Evolutionary conservation across 2,113 vertebrate genomes (phyloP).

Genomic region (Microtus richardsoni): DNA sequence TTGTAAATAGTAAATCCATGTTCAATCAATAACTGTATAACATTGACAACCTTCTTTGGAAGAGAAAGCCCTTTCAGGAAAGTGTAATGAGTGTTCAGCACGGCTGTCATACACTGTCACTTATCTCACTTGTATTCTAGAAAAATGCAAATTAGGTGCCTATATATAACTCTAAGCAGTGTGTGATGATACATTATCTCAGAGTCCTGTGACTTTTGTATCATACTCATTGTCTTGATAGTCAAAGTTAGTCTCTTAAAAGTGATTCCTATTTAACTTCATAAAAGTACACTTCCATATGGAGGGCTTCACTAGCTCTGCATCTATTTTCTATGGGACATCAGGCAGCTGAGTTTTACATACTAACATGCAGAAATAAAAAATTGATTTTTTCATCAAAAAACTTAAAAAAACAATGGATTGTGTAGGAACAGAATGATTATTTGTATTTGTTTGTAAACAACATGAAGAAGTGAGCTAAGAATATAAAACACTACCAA

Average conservation of each 20-base stretch:
- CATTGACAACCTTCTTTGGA: slow-evolving; percentile 18
- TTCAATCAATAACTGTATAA: neutral
- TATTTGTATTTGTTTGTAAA: slow-evolving; percentile 26
- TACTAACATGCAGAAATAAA: neutral
- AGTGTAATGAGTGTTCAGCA: neutral
- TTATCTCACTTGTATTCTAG: neutral
- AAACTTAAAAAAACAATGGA: neutral
- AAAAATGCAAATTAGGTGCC: neutral
- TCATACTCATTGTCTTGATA: slow-evolving; percentile 35
- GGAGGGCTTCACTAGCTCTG: neutral
- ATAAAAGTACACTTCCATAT: neutral
- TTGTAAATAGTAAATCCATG: neutral
- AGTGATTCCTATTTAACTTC: slow-evolving; percentile 24
- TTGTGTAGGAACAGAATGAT: neutral
- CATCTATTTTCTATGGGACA: neutral
- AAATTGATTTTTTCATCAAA: neutral
- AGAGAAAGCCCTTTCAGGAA: neutral
- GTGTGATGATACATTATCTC: neutral
- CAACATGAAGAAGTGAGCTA: neutral
- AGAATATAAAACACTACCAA: slow-evolving; percentile 13
- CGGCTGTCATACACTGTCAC: neutral
- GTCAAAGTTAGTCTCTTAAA: slow-evolving; percentile 35
- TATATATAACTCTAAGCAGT: neutral
- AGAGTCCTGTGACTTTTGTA: slow-evolving; percentile 34
- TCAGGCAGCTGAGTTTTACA: neutral